Evolutionary conservation across 2,888 invertebrate species (phyloP).

Genomic region (Dasysyrphus albostriatus): DNA sequence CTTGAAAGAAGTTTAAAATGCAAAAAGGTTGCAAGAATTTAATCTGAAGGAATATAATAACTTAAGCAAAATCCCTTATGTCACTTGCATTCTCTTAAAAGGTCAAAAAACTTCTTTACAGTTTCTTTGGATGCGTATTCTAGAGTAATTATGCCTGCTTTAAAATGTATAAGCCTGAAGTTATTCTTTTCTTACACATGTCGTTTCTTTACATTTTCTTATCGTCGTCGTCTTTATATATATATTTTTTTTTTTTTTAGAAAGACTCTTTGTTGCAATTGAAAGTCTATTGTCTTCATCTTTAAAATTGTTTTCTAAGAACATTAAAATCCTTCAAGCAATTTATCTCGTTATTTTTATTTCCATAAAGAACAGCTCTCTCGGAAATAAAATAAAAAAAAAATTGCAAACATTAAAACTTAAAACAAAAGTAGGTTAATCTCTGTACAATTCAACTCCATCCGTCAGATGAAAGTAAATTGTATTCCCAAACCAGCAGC

Average conservation of each 20-base stretch:
- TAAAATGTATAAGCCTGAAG: conserved; percentile 1
- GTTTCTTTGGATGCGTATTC: background rate
- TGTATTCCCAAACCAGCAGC: conserved; percentile 34
- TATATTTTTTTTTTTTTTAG: background rate
- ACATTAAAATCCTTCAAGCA: conserved; percentile 30
- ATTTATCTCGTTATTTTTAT: conserved; percentile 4
- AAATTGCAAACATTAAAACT: conserved; percentile 26
- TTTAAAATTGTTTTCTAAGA: conserved; percentile 15
- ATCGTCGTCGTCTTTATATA: conserved; percentile 16
- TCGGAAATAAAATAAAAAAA: conserved; percentile 10
- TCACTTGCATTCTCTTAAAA: conserved; percentile 27
- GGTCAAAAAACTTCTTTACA: conserved; percentile 35
- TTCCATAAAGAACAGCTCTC: conserved; percentile 1
- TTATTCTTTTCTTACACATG: background rate
- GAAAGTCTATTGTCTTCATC: conserved; percentile 48
- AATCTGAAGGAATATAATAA: background rate
- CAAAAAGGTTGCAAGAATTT: background rate
- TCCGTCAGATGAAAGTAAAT: conserved; percentile 59
- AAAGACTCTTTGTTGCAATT: conserved; percentile 2
- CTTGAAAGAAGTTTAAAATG: background rate
- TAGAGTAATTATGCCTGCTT: background rate
- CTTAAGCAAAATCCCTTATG: background rate
- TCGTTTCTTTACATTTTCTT: conserved; percentile 9
- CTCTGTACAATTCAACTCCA: conserved; percentile 11
- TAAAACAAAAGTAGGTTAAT: conserved; percentile 64